These are phyloP conservation scores for Diplodus puntazzo DNA, from an alignment of 2,797 vertebrate species.

Conservation along the genomic window DNA sequence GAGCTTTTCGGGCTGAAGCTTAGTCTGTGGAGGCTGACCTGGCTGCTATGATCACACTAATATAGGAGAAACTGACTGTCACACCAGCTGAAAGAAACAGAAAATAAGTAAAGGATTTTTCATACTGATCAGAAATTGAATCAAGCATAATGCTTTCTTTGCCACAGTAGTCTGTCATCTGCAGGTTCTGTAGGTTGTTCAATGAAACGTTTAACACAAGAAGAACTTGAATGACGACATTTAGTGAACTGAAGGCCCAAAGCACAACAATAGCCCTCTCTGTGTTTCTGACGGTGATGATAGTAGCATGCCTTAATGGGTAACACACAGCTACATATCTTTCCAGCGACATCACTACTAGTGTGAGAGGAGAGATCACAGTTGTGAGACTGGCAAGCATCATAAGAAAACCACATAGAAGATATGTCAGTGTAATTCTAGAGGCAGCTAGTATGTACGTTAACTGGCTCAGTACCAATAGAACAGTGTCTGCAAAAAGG, in stretches of 20 bases:
- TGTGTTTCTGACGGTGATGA: conserved; percentile 72
- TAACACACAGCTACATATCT: conserved; percentile 79
- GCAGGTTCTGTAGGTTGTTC: conserved; percentile 10
- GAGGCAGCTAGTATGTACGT: conserved; percentile 33
- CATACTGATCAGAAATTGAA: not conserved
- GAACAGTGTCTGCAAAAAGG: conserved; percentile 68
- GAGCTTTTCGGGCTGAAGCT: conserved; percentile 33
- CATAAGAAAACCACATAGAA: conserved; percentile 55
- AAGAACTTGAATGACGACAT: conserved; percentile 19
- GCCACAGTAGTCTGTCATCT: conserved; percentile 40
- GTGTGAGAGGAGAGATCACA: conserved; percentile 67
- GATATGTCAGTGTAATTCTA: conserved; percentile 31
- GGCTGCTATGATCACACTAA: too few relatives aligned
- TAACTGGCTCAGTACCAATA: conserved; percentile 40
- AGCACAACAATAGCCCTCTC: conserved; percentile 33
- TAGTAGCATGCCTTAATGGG: conserved; percentile 71
- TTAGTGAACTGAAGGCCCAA: conserved; percentile 64
- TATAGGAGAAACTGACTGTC: conserved; percentile 34
- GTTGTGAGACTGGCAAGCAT: conserved; percentile 23
- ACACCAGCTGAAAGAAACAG: conserved; percentile 45
- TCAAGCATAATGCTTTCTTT: not conserved
- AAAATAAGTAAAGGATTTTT: conserved; percentile 18
- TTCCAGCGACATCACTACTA: conserved; percentile 82
- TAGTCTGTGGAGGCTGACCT: too few relatives aligned
- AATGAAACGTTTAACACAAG: conserved; percentile 34